Evolutionary conservation across 2,113 vertebrate species (phyloP), one percentile per base, ranked within the genome.

Genomic region (Larimichthys polyactis): DNA sequence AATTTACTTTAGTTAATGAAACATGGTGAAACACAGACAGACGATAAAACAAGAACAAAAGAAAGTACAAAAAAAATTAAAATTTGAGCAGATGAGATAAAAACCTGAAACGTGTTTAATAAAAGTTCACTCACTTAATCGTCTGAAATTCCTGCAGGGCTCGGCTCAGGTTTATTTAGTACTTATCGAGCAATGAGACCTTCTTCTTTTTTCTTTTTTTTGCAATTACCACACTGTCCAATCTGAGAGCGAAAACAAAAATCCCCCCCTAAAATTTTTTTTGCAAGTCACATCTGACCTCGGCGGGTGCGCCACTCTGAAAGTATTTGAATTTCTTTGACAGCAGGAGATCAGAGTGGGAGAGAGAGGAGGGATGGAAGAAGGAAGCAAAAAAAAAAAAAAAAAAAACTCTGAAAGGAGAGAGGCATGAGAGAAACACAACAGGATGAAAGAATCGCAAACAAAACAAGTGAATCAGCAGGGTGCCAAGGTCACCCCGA

Each of bases 381-480:
- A 40, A 40, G 36, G 32, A 36, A 36, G 32, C 4, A 36, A 8
- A 2, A 9, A 36, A 2, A 8, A 36, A 9, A 36, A 2, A 8
- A 36, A 36, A 36, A 24, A 24, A 1, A 36, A 36, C 82, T 77
- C 22, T 84, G 70, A 86, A 77, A 85, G 60, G 54, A 80, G 76
- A 59, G 63, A 40, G 3, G 48, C 32, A 36, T 16, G 72, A 77
- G 79, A 67, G 77, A 79, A 84, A 74, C 24, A 16, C 52, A 49
- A 49, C 71, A 51, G 86, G 88, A 92, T 90, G 75, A 90, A 90
- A 90, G 85, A 87, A 77, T 63, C 0, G 29, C 82, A 84, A 85
- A 87, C 79, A 91, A 90, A 93, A 92, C 88, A 90, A 88, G 88
- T 44, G 87, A 81, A 73, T 75, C 91, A 86, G 88, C 74, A 0